A percentile compares a stretch with the other conserved stretches of the same genome.
These are phyloP conservation scores for Catostylus mosaicus DNA, from an alignment of 30 jellyfish, hydroid and myxozoan species.

Conservation along the genomic window DNA sequence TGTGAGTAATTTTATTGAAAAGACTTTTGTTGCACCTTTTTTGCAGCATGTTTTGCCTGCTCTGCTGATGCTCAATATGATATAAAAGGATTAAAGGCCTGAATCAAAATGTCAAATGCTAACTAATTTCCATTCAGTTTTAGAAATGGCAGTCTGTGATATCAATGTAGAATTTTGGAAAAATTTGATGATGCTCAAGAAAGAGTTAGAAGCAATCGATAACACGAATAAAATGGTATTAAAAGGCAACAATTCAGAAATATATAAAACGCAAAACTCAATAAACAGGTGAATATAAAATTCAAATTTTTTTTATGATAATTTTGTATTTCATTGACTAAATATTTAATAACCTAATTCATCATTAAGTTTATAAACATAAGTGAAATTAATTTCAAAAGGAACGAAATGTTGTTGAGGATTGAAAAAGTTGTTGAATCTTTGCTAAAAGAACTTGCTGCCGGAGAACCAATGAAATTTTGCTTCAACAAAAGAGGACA, in stretches of 20 bases:
- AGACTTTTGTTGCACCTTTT: too few species aligned
- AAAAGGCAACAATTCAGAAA: conserved; percentile 3
- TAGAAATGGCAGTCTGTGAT: neutral
- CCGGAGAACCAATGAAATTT: conserved; percentile 74
- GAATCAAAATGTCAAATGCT: too few species aligned
- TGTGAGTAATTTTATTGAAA: too few species aligned
- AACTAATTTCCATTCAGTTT: too few species aligned
- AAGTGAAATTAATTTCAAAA: neutral
- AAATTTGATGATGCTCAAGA: conserved; percentile 12
- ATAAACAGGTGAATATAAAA: conserved; percentile 53
- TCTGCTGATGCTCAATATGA: too few species aligned
- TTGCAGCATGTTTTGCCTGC: too few species aligned
- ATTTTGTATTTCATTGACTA: neutral
- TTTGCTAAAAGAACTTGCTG: conserved; percentile 38
- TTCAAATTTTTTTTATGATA: too few species aligned
- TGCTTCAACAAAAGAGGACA: conserved; percentile 83
- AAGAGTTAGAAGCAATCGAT: conserved; percentile 39
- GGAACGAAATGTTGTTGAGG: conserved; percentile 41
- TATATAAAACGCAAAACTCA: conserved; percentile 3
- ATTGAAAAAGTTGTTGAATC: conserved; percentile 63
- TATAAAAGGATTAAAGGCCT: too few species aligned
- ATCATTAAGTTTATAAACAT: too few species aligned
- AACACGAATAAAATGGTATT: conserved; percentile 20
- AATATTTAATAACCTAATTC: too few species aligned
- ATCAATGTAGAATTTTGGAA: conserved; percentile 46